These are phyloP conservation scores for Nymphalis c-album DNA, from an alignment of 2,888 invertebrate species.

Conservation along the genomic window DNA sequence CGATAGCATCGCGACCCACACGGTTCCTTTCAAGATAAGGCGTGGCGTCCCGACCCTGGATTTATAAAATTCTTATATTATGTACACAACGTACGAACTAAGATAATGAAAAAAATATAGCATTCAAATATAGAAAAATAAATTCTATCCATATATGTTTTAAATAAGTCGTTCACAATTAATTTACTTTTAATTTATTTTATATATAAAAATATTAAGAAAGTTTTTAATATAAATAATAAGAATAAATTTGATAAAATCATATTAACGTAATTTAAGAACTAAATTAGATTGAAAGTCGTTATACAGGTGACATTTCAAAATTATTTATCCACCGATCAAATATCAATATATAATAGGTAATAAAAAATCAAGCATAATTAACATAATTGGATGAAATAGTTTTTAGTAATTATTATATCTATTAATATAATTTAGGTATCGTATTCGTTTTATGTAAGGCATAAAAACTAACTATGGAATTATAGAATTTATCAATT, in stretches of 20 bases:
- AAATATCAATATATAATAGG: constrained; percentile 24
- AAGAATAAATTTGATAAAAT: background rate
- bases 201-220: constrained; percentile 4
- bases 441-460: constrained; percentile 5
- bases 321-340: constrained; percentile 29
- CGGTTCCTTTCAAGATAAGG: constrained; percentile 96
- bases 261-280: constrained; percentile 13
- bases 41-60: constrained; percentile 95
- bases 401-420: constrained; percentile 21
- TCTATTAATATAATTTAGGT: constrained; percentile 24
- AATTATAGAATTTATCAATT: too few species aligned
- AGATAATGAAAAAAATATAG: background rate
- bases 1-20: constrained; percentile 95
- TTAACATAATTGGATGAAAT: constrained; percentile 38
- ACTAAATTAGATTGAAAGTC: constrained; percentile 32
- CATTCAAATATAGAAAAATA: too few species aligned
- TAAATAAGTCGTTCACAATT: background rate
- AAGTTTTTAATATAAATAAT: background rate
- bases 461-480: too few species aligned
- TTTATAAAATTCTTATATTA: constrained; percentile 8
- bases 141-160: background rate
- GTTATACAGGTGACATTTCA: constrained; percentile 32
- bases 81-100: constrained; percentile 5
- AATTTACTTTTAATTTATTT: background rate
- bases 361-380: constrained; percentile 34